Percentiles rank a stretch among this genome's conserved stretches.
These are phyloP conservation scores for Arnoldichthys spilopterus DNA, from an alignment of 2,797 vertebrate species.

Conservation along the genomic window DNA sequence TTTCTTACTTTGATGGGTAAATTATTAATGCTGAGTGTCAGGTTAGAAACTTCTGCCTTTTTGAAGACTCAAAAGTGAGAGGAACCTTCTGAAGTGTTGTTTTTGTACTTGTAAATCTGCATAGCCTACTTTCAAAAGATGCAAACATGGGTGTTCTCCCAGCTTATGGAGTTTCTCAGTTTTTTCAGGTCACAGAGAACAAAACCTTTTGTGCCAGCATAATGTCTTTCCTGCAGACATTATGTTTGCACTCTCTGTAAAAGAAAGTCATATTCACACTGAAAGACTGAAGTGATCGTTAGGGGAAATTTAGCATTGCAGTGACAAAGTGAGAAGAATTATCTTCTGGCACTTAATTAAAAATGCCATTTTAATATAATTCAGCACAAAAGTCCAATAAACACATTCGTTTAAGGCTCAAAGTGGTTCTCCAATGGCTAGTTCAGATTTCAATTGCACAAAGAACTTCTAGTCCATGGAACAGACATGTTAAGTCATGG, in stretches of 20 bases:
- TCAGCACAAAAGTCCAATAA: neutral
- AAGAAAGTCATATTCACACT: neutral
- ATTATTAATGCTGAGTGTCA: neutral
- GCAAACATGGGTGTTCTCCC: neutral
- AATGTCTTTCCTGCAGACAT: neutral
- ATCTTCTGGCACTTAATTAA: neutral
- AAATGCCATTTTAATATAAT: neutral
- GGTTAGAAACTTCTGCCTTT: neutral
- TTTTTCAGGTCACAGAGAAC: neutral
- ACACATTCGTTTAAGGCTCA: neutral
- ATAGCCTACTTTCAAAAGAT: neutral
- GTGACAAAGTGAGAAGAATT: neutral
- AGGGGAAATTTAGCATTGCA: neutral
- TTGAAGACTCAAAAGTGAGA: neutral
- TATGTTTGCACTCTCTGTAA: neutral
- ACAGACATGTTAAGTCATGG: neutral
- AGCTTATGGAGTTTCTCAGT: neutral
- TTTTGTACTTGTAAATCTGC: neutral
- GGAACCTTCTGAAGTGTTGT: neutral
- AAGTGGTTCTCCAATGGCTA: neutral
- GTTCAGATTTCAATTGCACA: neutral
- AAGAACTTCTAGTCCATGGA: neutral
- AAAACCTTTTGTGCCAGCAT: neutral
- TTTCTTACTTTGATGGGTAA: neutral
- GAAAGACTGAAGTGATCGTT: neutral